Evolutionary conservation across 2,888 invertebrate species (phyloP), one percentile per base, ranked within the genome.

Genomic region (Lasioglossum figueresi): DNA sequence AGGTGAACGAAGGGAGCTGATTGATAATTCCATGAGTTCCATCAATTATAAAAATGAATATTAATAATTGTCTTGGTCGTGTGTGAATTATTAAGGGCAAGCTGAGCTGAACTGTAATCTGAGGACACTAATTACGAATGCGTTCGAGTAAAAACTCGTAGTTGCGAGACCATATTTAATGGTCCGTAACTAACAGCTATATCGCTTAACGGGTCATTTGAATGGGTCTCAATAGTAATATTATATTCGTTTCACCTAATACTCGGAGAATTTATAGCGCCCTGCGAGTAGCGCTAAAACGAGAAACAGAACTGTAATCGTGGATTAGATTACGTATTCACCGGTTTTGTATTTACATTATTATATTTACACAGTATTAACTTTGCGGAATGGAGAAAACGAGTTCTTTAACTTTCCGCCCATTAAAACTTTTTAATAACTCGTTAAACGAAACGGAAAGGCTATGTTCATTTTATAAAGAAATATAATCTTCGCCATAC

Each of bases 181-280:
- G 66, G 19, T 19, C 34, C 34, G 66, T 66, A 66, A 66, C 16
- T 31, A 66, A 66, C 66, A 16, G 23, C 16, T 12, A 19, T 66
- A 34, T 66, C 66, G 68, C 37, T 68, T 68, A 68, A 68, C 37
- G 37, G 37, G 37, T n/a, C 68, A 37, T 68, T 68, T 68, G 37
- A 68, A 37, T 40, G 37, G n/a, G 10, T 23, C 10, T 37, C 37
- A 10, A 12, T 37, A 23, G 23, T 68, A 12, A 23, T 68, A 40
- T 68, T 37, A 23, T 34, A 68, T 37, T 68, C 23, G 68, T 37
- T 68, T 23, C 68, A 4, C n/a, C 23, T 63, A 63, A 27, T 16
- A 16, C 27, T 31, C 31, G 27, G 12, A 16, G 14, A 27, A 27
- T 14, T 1, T 63, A 14, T 16, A 27, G 16, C 14, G 14, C 31